phyloP scores from a whole-genome alignment of 2,113 vertebrate species.

The Pterocles gutturalis region DNA sequence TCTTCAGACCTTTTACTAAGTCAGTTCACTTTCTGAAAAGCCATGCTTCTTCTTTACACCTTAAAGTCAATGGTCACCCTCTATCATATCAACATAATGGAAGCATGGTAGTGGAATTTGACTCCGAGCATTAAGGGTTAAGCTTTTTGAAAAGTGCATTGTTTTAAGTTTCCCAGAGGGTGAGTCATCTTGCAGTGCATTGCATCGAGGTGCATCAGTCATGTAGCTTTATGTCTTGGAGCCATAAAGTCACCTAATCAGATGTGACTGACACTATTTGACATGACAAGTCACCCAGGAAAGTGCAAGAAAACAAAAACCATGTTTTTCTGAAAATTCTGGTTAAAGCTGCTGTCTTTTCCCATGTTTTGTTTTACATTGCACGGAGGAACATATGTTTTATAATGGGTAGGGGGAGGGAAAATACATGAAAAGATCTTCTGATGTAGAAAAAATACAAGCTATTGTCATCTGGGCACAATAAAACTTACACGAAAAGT shows the following conservation, averaged over 20 bases:
- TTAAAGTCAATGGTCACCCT: background rate
- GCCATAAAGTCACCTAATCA: conserved; percentile 17
- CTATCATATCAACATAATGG: background rate
- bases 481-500: background rate
- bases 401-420: background rate
- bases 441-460: conserved; percentile 16
- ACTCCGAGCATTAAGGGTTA: conserved; percentile 50
- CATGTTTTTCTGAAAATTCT: conserved; percentile 1
- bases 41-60: background rate
- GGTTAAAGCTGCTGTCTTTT: background rate
- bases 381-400: background rate
- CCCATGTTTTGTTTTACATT: background rate
- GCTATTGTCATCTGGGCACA: background rate
- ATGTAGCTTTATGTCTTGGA: conserved; percentile 42
- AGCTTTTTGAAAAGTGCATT: conserved; percentile 33
- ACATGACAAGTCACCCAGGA: conserved; percentile 32
- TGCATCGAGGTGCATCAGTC: conserved; percentile 29
- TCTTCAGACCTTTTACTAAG: background rate
- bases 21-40: background rate
- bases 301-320: conserved; percentile 24
- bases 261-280: conserved; percentile 43
- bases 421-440: background rate
- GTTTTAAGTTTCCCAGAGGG: conserved; percentile 25
- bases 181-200: background rate
- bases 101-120: background rate